A percentile compares a stretch with the other conserved stretches of the same genome.
These are phyloP conservation scores for Kuschelorhynchus macadamiae DNA, from an alignment of 2,888 invertebrate species.

Conservation along the genomic window DNA sequence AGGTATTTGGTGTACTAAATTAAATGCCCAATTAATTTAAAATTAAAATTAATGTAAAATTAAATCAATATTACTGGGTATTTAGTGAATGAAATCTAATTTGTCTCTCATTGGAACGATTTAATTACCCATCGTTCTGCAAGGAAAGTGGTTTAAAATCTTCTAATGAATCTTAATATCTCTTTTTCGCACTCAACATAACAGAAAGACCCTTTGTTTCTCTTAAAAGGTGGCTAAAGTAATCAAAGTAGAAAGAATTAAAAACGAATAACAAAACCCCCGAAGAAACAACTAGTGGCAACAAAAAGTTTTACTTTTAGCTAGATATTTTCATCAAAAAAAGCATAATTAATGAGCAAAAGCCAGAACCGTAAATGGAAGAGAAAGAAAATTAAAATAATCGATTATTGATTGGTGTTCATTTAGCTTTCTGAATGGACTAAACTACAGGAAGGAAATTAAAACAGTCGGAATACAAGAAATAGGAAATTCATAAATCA, in stretches of 20 bases:
- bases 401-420: conserved; percentile 54
- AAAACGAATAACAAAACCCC: conserved; percentile 27
- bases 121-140: too few species aligned
- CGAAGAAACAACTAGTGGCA: conserved; percentile 18
- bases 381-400: conserved; percentile 50
- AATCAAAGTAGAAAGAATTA: conserved; percentile 31
- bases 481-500: conserved; percentile 55
- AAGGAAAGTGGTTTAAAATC: neutral
- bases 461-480: conserved; percentile 46
- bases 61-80: too few species aligned
- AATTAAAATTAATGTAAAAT: too few species aligned
- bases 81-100: too few species aligned
- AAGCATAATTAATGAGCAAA: conserved; percentile 38
- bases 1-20: too few species aligned
- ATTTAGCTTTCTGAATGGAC: conserved; percentile 40
- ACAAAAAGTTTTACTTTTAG: conserved; percentile 37
- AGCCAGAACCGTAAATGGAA: conserved; percentile 26
- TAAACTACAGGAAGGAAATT: conserved; percentile 25
- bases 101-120: too few species aligned
- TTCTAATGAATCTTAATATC: conserved; percentile 24
- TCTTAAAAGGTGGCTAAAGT: conserved; percentile 25
- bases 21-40: too few species aligned
- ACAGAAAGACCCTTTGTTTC: conserved; percentile 22
- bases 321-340: conserved; percentile 28
- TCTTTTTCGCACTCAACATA: conserved; percentile 14